These are phyloP conservation scores for Calypte anna DNA, from an alignment of 2,113 vertebrate genomes.

Conservation along the genomic window DNA sequence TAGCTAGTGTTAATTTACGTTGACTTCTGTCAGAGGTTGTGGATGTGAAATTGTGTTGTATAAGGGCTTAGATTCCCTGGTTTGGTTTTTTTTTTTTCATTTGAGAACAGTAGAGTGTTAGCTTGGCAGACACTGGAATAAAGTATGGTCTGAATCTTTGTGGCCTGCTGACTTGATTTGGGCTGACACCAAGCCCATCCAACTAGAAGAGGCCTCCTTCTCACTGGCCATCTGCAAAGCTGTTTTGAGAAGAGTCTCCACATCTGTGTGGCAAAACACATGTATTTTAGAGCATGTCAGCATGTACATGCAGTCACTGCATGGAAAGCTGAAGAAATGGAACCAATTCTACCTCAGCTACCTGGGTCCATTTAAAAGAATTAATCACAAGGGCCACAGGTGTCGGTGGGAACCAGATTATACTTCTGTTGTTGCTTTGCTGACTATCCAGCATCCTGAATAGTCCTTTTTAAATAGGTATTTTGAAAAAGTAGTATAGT, in stretches of 20 bases:
- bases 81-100: background rate
- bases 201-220: background rate
- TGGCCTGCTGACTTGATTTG: background rate
- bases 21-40: background rate
- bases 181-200: background rate
- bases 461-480: background rate
- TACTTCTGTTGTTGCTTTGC: background rate
- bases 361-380: background rate
- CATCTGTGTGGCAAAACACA: background rate
- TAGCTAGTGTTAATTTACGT: background rate
- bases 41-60: background rate
- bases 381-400: background rate
- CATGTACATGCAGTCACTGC: rapidly evolving
- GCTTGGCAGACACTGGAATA: background rate
- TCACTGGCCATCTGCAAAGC: background rate
- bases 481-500: background rate
- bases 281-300: background rate
- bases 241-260: background rate
- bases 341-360: background rate
- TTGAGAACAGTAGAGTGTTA: background rate
- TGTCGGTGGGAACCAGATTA: background rate
- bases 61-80: background rate
- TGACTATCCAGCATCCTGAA: background rate
- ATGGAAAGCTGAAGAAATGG: background rate
- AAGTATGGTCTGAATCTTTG: background rate